Conservation (phyloP, 2,888 invertebrate species). For the Tipula confusa region DNA sequence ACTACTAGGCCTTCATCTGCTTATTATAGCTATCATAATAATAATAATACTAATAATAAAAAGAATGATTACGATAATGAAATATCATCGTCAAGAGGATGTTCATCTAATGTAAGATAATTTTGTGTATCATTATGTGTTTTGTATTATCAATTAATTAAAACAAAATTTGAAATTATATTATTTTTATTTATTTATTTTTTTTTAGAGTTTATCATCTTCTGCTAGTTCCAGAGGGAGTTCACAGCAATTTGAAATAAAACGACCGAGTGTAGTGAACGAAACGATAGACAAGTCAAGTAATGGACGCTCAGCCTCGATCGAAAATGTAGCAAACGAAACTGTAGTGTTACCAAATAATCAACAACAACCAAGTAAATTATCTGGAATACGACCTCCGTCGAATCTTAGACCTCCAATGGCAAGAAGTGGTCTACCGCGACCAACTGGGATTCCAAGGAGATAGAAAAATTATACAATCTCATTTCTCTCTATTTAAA, state of each 20-base stretch:
- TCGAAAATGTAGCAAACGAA: not conserved
- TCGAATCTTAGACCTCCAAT: constrained; percentile 40
- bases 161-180: no score
- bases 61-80: constrained; percentile 42
- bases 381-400: constrained; percentile 46
- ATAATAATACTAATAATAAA: constrained; percentile 40
- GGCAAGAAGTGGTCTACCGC: constrained; percentile 46
- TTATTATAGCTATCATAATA: constrained; percentile 40
- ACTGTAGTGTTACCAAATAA: not conserved
- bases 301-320: not conserved
- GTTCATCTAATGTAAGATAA: constrained; percentile 42
- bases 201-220: constrained; percentile 44
- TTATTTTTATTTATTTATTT: not conserved
- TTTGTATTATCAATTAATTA: not conserved
- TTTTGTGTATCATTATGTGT: not conserved
- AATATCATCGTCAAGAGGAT: constrained; percentile 38
- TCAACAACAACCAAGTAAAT: constrained; percentile 38
- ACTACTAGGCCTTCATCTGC: constrained; percentile 42
- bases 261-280: not conserved
- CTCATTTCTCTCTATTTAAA: not conserved
- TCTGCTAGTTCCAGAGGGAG: constrained; percentile 46
- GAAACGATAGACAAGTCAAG: not conserved
- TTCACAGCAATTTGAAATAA: constrained; percentile 32
- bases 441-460: constrained; percentile 43
- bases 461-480: constrained; percentile 40